Evolutionary conservation across 2,888 invertebrate genomes (phyloP).

Genomic region (Pycnomerus fuliginosus): DNA sequence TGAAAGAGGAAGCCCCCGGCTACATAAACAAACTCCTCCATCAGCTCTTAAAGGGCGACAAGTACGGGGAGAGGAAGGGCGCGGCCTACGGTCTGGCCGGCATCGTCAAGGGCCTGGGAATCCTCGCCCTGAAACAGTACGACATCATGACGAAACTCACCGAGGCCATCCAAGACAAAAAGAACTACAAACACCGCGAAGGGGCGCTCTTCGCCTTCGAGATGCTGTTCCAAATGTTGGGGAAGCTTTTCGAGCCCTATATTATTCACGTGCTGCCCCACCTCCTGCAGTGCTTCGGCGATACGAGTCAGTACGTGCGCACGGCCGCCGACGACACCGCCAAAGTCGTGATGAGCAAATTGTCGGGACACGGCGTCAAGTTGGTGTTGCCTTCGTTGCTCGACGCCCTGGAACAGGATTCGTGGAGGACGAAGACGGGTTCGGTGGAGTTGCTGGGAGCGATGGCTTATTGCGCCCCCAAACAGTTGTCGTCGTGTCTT

Average conservation of each 20-base stretch:
- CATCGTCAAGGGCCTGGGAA: conserved; percentile 94
- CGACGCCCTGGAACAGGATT: conserved; percentile 93
- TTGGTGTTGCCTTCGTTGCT: conserved; percentile 91
- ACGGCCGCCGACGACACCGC: conserved; percentile 96
- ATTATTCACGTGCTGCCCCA: conserved; percentile 96
- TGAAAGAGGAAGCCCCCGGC: conserved; percentile 86
- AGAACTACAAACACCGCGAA: conserved; percentile 91
- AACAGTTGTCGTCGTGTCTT: conserved; percentile 95
- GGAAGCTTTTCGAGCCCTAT: conserved; percentile 97
- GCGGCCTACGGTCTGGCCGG: conserved; percentile 98
- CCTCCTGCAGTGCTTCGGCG: conserved; percentile 93
- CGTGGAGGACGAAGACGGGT: conserved; percentile 97
- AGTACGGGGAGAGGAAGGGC: conserved; percentile 90
- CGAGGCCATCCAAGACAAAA: conserved; percentile 94
- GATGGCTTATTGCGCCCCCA: conserved; percentile 99
- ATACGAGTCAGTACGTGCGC: conserved; percentile 92
- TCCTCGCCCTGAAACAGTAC: conserved; percentile 89
- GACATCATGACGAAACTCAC: conserved; percentile 94
- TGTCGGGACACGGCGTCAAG: conserved; percentile 97
- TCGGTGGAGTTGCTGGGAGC: conserved; percentile 95
- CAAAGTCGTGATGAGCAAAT: conserved; percentile 90
- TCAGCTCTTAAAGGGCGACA: conserved; percentile 85
- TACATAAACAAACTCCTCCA: conserved; percentile 85
- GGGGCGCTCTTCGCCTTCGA: conserved; percentile 97
- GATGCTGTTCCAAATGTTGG: conserved; percentile 92